Conservation (phyloP, 2,113 vertebrate genomes). For the Leucopsar rothschildi region DNA sequence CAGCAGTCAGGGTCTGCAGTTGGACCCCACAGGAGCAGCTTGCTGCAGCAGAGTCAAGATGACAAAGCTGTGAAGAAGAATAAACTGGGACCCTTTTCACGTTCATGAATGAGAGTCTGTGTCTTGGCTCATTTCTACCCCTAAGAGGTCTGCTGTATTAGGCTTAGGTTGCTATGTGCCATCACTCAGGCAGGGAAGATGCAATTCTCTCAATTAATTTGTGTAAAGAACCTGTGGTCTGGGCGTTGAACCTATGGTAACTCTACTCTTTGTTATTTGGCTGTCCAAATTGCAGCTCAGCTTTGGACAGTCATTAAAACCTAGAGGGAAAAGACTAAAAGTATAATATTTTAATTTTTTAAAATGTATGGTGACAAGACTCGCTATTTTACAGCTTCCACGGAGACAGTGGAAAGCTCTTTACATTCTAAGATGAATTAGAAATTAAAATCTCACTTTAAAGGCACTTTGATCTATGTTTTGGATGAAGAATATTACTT, state of each 20-base stretch:
- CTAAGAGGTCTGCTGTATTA: too few species aligned
- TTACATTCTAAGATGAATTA: neutral
- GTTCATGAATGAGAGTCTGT: too few species aligned
- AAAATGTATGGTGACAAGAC: too few species aligned
- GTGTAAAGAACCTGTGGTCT: neutral
- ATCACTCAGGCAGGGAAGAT: neutral
- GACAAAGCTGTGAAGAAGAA: too few species aligned
- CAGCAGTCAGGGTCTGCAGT: too few species aligned
- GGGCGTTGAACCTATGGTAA: neutral
- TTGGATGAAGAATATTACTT: neutral
- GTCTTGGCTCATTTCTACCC: too few species aligned
- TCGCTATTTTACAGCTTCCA: neutral
- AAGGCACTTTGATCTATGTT: neutral
- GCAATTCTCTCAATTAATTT: neutral
- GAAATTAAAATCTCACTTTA: neutral
- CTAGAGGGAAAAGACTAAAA: neutral
- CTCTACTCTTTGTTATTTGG: neutral
- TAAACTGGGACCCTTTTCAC: too few species aligned
- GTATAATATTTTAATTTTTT: neutral
- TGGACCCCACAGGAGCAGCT: too few species aligned
- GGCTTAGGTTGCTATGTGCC: neutral
- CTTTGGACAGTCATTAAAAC: neutral
- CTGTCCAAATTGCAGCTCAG: neutral
- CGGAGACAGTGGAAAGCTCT: neutral
- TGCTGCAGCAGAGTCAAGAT: too few species aligned